Base-by-base conservation (phyloP, 2,113 vertebrate genomes). In the Haliaeetus leucogaster region DNA sequence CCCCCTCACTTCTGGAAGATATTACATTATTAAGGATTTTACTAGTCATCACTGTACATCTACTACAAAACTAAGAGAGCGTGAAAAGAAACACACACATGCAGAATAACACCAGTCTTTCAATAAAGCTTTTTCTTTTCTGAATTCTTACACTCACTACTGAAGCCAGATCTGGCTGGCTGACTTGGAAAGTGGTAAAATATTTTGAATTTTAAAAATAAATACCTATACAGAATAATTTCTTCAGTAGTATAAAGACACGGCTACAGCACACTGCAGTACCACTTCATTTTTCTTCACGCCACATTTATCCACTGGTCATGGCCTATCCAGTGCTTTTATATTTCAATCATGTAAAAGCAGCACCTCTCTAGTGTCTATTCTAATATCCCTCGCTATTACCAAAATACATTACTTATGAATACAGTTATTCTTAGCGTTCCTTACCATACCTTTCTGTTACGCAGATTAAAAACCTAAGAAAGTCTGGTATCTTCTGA, bases 21-120 rank as follows among this genome's bases (percentile, higher is more conserved):
- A 96, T 36, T 79, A 95, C 58, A 43, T 66, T 82, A 82, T 17
- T 91, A 85, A 79, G 73, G 56, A 96, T 95, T 96, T 90, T 95
- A 89, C 86, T 80, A 90, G 85, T 95, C 72, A 2, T 95, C 95
- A 87, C 63, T 66, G 34, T 68, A 1, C 47, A 88, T 73, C 70
- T 59, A 58, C 73, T 58, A 90, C n/a, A 91, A 82, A 94, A 82
- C n/a, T 48, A 82, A 82, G 36, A 50, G 36, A 87, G 21, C 5
- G 3, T 61, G 77, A 91, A 79, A 89, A 95, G 55, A 91, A 95
- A 86, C 48, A 93, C 47, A 92, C 30, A 58, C 36, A 48, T 9
- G 52, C 58, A 93, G 48, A 89, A 15, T 56, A 94, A 85, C 22
- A 76, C 34, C 43, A 65, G 61, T 10, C 34, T 50, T 66, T 55